Conservation (phyloP, 35 echinoderm and acorn worm genomes). For the Apostichopus californicus region DNA sequence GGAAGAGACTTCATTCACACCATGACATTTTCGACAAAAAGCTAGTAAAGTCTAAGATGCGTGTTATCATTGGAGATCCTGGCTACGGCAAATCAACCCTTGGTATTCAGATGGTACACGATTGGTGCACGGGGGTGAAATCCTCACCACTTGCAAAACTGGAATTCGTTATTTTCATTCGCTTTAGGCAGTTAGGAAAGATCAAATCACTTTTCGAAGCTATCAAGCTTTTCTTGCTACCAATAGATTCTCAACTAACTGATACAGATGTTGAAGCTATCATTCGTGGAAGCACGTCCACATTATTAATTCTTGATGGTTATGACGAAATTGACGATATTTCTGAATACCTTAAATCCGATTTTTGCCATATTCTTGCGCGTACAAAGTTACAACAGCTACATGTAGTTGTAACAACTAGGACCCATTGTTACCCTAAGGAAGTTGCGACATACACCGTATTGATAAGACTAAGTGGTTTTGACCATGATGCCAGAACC, state of each 20-base stretch:
- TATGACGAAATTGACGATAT: slow-evolving; percentile 9
- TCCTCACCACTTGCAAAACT: background rate
- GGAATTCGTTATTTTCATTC: background rate
- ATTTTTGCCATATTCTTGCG: background rate
- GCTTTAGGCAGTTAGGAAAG: slow-evolving; percentile 14
- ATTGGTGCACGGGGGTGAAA: slow-evolving; percentile 5
- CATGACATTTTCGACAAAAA: background rate
- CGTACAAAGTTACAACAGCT: background rate
- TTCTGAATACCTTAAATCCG: background rate
- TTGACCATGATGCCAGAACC: slow-evolving; percentile 8
- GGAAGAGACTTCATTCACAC: background rate
- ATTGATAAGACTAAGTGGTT: background rate
- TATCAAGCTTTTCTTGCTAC: background rate
- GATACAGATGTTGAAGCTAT: background rate
- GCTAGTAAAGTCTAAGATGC: background rate
- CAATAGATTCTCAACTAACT: background rate
- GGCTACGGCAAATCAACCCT: slow-evolving; percentile 40
- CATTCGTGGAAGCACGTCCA: background rate
- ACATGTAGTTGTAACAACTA: slow-evolving; percentile 1
- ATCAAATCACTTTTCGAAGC: slow-evolving; percentile 2
- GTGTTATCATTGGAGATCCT: background rate
- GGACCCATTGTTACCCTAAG: background rate
- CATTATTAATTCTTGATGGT: background rate
- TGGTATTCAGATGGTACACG: background rate
- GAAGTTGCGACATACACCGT: background rate